Evolutionary conservation across 1,140 invertebrate genomes (phyloP).

Genomic region (Dreissena polymorpha): DNA sequence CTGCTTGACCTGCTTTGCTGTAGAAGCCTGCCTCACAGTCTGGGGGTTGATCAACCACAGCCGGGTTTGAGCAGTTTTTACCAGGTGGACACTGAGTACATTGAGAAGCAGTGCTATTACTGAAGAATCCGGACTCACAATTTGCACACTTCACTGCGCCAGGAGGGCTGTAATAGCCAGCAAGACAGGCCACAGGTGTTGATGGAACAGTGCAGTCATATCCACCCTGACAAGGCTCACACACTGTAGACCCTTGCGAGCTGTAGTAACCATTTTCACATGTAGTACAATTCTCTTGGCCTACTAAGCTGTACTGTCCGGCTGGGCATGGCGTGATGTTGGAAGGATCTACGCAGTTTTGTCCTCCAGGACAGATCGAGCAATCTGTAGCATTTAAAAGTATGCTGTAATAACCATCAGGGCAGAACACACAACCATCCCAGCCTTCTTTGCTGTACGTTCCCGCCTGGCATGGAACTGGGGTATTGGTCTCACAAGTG

Average conservation of each 20-base stretch:
- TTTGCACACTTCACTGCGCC: constrained; percentile 45
- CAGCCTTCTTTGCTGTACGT: constrained; percentile 27
- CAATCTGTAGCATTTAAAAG: constrained; percentile 43
- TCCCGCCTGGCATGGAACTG: constrained; percentile 9
- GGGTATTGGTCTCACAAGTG: constrained; percentile 47
- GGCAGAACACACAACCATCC: constrained; percentile 30
- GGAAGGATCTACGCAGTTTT: constrained; percentile 52
- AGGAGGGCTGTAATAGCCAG: constrained; percentile 62
- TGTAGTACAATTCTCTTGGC: constrained; percentile 18
- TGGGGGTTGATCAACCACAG: constrained; percentile 24
- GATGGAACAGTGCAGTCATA: constrained; percentile 54
- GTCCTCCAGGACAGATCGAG: constrained; percentile 65
- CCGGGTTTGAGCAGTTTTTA: constrained; percentile 37
- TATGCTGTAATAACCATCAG: constrained; percentile 57
- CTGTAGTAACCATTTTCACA: constrained; percentile 55
- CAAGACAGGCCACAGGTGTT: constrained; percentile 52
- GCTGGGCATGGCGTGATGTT: constrained; percentile 49
- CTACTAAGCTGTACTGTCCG: constrained; percentile 54
- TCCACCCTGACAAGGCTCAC: constrained; percentile 64
- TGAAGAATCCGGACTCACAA: constrained; percentile 59
- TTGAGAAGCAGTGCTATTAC: constrained; percentile 25
- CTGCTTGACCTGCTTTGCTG: constrained; percentile 50
- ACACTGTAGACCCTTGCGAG: constrained; percentile 50
- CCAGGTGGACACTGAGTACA: constrained; percentile 63
- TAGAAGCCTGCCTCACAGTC: constrained; percentile 58